These are phyloP conservation scores for Aradus depressus DNA, from an alignment of 2,888 invertebrate species.

Conservation along the genomic window DNA sequence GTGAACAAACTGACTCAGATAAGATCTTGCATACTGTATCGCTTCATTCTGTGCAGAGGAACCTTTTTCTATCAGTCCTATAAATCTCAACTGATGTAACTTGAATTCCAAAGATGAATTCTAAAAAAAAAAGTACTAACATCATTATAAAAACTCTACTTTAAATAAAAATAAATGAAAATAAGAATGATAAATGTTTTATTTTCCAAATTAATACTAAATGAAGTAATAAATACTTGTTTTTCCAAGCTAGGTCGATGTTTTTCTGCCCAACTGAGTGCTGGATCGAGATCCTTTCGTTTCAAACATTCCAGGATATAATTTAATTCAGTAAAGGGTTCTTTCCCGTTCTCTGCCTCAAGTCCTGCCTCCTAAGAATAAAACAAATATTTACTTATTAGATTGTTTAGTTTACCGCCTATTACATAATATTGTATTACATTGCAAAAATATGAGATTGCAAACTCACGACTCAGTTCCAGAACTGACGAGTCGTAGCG, in stretches of 20 bases:
- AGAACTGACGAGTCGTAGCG: too few species aligned
- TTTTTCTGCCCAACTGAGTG: constrained; percentile 73
- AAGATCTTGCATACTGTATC: constrained; percentile 70
- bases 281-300: constrained; percentile 67
- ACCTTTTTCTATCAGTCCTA: constrained; percentile 57
- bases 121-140: constrained; percentile 32
- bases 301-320: constrained; percentile 77
- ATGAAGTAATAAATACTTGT: constrained; percentile 38
- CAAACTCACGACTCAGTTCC: too few species aligned
- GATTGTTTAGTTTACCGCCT: too few species aligned
- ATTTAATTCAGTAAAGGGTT: constrained; percentile 74
- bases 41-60: constrained; percentile 65
- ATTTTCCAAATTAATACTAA: not conserved
- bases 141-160: not conserved
- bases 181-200: not conserved
- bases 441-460: too few species aligned
- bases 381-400: not conserved
- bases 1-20: constrained; percentile 69
- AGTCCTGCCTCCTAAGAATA: constrained; percentile 54
- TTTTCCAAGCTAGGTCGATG: constrained; percentile 60
- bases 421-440: too few species aligned
- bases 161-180: not conserved
- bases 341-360: constrained; percentile 51
- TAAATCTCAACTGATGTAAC: constrained; percentile 67
- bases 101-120: constrained; percentile 67